phyloP scores from a whole-genome alignment of 2,113 vertebrate species.

The Mirounga angustirostris region DNA sequence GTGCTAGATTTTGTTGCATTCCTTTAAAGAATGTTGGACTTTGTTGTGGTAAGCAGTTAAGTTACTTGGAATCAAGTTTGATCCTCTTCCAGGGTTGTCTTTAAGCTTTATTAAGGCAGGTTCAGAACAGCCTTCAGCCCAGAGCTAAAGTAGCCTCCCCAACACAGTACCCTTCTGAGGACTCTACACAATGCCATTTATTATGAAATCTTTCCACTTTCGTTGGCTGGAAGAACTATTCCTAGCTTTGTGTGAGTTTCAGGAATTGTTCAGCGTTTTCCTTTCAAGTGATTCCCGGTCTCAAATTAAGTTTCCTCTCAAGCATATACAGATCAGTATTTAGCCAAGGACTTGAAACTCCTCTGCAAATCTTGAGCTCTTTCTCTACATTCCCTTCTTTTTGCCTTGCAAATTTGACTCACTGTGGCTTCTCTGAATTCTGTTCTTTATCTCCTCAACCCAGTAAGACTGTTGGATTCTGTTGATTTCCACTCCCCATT shows the following conservation, averaged over 20 bases:
- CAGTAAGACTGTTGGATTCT: not conserved
- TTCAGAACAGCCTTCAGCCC: not conserved
- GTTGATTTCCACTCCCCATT: not conserved
- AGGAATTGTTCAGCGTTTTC: not conserved
- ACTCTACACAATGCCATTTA: not conserved
- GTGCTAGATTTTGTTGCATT: constrained; percentile 43
- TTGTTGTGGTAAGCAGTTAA: constrained; percentile 13
- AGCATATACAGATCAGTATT: not conserved
- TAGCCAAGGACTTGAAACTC: not conserved
- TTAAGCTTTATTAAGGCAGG: not conserved
- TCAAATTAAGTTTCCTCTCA: constrained; percentile 29
- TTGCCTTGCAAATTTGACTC: not conserved
- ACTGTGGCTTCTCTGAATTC: constrained; percentile 16
- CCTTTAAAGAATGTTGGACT: constrained; percentile 37
- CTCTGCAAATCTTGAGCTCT: not conserved
- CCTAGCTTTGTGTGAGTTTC: not conserved
- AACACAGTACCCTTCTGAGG: not conserved
- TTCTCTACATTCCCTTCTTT: not conserved
- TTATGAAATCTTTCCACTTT: not conserved
- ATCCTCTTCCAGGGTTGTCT: not conserved
- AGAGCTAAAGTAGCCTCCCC: not conserved
- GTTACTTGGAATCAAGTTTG: not conserved
- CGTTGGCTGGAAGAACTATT: not conserved
- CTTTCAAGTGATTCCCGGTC: not conserved
- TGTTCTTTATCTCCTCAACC: not conserved